Conservation (phyloP, 2,113 vertebrate species). For the Pygoscelis antarcticus region DNA sequence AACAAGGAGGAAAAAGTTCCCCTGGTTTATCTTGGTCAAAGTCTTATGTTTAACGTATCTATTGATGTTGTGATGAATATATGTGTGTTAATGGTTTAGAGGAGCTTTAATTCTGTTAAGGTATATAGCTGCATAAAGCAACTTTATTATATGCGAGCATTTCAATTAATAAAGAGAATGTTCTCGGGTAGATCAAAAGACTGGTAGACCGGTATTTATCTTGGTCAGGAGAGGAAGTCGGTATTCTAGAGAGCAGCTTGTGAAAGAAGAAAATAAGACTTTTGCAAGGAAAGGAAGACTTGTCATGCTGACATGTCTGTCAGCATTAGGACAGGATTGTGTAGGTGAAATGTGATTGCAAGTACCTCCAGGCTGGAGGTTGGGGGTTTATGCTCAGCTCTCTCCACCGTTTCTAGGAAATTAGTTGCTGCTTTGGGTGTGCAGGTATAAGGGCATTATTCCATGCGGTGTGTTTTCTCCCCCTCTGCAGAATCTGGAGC, state of each 20-base stretch:
- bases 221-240: neutral
- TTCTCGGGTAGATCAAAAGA: neutral
- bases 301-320: neutral
- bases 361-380: neutral
- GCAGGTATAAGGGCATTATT: neutral
- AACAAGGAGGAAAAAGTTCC: neutral
- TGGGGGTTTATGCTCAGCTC: neutral
- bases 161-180: neutral
- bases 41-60: neutral
- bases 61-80: neutral
- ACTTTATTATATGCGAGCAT: neutral
- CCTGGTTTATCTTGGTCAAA: neutral
- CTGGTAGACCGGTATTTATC: neutral
- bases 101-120: neutral
- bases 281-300: neutral
- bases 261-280: neutral
- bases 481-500: conserved; percentile 82
- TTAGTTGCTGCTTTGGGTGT: neutral
- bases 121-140: neutral
- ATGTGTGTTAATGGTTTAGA: neutral
- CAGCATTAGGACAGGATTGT: neutral
- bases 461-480: neutral
- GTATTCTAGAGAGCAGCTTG: neutral
- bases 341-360: neutral
- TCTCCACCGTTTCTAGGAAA: neutral